phyloP scores from a whole-genome alignment of 2,888 invertebrate species.

The Stenodema calcarata region DNA sequence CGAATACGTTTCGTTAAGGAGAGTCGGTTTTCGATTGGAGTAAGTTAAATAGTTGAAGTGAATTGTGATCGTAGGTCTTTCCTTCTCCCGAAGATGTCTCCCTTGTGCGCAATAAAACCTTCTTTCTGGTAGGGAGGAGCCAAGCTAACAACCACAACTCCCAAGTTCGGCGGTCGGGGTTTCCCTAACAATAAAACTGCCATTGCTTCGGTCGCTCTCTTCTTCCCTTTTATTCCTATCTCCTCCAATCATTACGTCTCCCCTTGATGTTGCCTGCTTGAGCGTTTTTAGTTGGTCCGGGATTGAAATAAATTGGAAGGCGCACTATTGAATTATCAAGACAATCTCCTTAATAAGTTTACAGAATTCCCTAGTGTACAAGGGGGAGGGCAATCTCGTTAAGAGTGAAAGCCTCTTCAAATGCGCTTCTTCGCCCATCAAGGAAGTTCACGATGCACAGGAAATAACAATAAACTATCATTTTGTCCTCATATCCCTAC shows the following conservation, averaged over 20 bases:
- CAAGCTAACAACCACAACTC: background rate
- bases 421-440: background rate
- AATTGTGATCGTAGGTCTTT: conserved; percentile 17
- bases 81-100: conserved; percentile 1
- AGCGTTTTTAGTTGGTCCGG: background rate
- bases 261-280: background rate
- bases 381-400: background rate
- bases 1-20: background rate
- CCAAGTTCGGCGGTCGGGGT: background rate
- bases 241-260: background rate
- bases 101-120: conserved; percentile 24
- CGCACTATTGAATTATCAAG: background rate
- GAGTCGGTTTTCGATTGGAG: conserved; percentile 11
- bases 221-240: background rate
- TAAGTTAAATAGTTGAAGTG: conserved; percentile 19
- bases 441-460: background rate
- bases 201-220: background rate
- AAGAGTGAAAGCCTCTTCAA: background rate
- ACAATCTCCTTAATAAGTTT: background rate
- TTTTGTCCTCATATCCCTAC: background rate
- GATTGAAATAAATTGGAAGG: background rate
- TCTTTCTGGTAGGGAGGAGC: conserved; percentile 1
- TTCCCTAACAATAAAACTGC: background rate
- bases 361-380: background rate
- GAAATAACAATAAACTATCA: background rate